Conservation (phyloP, 2,888 invertebrate genomes). For the Resseliella maxima region DNA sequence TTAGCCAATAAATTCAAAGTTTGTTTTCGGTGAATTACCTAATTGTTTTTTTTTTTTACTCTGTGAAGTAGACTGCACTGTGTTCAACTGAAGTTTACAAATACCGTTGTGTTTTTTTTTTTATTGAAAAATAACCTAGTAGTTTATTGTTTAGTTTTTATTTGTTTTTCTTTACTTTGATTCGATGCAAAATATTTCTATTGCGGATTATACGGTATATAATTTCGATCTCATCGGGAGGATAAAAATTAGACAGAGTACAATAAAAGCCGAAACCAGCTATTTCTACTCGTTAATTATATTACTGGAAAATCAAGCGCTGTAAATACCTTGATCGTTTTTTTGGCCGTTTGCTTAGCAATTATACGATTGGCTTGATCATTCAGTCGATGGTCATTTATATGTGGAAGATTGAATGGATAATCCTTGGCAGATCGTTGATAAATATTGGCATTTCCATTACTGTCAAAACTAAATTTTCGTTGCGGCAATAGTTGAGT, state of each 20-base stretch:
- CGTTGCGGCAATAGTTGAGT: conserved; percentile 12
- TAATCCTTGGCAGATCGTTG: conserved; percentile 18
- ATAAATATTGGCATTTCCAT: conserved; percentile 56
- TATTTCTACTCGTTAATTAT: conserved; percentile 40
- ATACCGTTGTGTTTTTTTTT: neutral
- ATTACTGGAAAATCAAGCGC: conserved; percentile 59
- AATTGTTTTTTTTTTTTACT: neutral
- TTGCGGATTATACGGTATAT: neutral
- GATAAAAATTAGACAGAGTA: neutral
- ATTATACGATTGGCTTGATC: conserved; percentile 57
- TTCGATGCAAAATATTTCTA: conserved; percentile 19
- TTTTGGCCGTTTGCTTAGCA: conserved; percentile 60
- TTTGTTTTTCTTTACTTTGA: neutral
- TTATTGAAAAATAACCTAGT: no score
- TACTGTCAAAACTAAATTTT: conserved; percentile 28
- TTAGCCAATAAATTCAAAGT: neutral
- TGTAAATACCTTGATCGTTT: conserved; percentile 60
- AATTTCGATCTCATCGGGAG: conserved; percentile 17
- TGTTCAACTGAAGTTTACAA: conserved; percentile 13
- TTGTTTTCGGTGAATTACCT: conserved; percentile 32
- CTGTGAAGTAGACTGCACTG: neutral
- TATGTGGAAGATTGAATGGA: conserved; percentile 57
- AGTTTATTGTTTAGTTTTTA: no score
- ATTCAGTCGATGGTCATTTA: conserved; percentile 59
- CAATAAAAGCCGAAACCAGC: conserved; percentile 33